Base-by-base conservation (phyloP, 2,888 invertebrate genomes). In the Spodoptera exigua region DNA sequence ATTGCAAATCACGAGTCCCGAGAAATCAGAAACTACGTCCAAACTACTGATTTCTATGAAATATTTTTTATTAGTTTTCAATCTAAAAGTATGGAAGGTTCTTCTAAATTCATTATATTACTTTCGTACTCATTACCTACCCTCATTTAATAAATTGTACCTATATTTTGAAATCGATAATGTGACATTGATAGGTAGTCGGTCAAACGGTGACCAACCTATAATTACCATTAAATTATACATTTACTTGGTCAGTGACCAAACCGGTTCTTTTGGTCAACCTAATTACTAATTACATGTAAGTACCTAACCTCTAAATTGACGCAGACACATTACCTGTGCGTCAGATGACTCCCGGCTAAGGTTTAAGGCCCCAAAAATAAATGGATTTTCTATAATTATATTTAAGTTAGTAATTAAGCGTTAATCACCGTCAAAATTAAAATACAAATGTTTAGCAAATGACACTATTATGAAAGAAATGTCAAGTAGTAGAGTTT, bases 1-100 rank as follows among this genome's bases (percentile, higher is more conserved):
- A 73, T 73, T 67, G 43, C 73, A 66, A 68, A 66, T 49, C n/a
- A 41, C 14, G 34, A 53, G 35, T 71, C 66, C 58, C 52, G 27
- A 70, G 59, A 53, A 71, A 71, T 65, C 13, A 27, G n/a, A 65
- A 71, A 53, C 40, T 35, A 45, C 13, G 27, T 18, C 16, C 17
- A 41, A 41, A 35, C 13, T 40, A 36, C 18, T 58, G 40, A 36
- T 36, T 48, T 16, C 34, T 63, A 55, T 40, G 2, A 3, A 10
- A 21, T 21, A 13, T 44, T 13, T 44, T 18, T 5, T 18, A 7
- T 41, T 40, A 16, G 10, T 39, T 45, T 56, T 16, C 27, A 21
- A 36, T n/a, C 18, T 9, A 18, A 53, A 21, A 16, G 10, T 10
- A 3, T 17, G 3, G 9, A 11, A 17, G 5, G 12, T 2, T 1